A percentile compares a stretch with the other conserved stretches of the same genome.
Conservation (phyloP, 2,797 vertebrate genomes). For the Liparis tanakae region DNA sequence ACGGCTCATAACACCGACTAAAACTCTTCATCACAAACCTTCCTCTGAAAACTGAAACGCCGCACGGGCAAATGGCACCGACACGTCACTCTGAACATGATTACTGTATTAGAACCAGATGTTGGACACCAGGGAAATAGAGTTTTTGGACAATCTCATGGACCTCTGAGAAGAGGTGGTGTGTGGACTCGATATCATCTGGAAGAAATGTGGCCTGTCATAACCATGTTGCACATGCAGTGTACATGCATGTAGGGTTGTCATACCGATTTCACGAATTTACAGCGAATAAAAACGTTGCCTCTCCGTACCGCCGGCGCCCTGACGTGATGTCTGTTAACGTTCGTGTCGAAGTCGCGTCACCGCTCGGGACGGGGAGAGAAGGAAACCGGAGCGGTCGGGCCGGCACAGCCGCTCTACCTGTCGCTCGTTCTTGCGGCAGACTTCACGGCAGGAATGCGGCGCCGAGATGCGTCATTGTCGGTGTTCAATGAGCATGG, state of each 20-base stretch:
- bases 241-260: constrained; percentile 29
- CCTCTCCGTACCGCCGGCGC: constrained; percentile 31
- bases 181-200: constrained; percentile 18
- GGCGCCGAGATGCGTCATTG: constrained; percentile 78
- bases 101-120: constrained; percentile 37
- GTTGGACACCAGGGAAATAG: constrained; percentile 56
- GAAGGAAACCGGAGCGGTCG: constrained; percentile 52
- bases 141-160: constrained; percentile 74
- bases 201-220: constrained; percentile 31
- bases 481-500: constrained; percentile 78
- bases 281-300: constrained; percentile 66
- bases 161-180: constrained; percentile 27
- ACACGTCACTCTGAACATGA: constrained; percentile 12
- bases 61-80: neutral
- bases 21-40: constrained; percentile 12
- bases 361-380: constrained; percentile 20
- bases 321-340: constrained; percentile 7
- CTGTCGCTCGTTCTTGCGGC: constrained; percentile 70
- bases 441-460: constrained; percentile 82
- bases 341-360: constrained; percentile 1
- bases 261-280: constrained; percentile 42
- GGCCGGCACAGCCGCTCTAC: constrained; percentile 55
- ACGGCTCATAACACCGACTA: constrained; percentile 22
- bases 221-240: constrained; percentile 40
- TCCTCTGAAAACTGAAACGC: constrained; percentile 15